Evolutionary conservation across 2,797 vertebrate species (phyloP).

Genomic region (Trachops cirrhosus): DNA sequence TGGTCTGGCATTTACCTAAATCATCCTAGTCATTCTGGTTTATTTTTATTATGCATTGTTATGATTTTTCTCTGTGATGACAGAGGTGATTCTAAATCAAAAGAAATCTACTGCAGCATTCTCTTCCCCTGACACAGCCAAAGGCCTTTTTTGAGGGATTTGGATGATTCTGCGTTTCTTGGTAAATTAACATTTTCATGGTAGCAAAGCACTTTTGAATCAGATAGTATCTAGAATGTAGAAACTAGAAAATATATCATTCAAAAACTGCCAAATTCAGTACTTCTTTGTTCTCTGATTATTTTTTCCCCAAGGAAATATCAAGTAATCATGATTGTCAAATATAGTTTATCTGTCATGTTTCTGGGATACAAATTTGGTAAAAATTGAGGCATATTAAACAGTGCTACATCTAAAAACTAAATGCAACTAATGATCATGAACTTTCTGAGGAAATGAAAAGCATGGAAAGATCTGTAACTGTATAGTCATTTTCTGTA

Average conservation of each 20-base stretch:
- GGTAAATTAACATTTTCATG: conserved; percentile 9
- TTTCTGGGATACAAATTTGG: background rate
- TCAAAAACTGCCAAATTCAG: conserved; percentile 34
- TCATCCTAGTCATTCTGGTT: conserved; percentile 38
- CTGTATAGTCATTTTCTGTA: background rate
- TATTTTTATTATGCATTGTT: conserved; percentile 36
- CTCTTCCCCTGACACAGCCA: background rate
- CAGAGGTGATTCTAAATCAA: conserved; percentile 37
- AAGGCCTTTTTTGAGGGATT: conserved; percentile 42
- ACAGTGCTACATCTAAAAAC: background rate
- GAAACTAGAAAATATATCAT: conserved; percentile 1
- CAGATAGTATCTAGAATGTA: conserved; percentile 34
- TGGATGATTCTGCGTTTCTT: conserved; percentile 50
- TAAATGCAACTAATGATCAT: background rate
- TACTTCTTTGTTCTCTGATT: background rate
- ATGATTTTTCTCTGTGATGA: background rate
- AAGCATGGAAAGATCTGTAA: background rate
- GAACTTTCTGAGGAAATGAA: background rate
- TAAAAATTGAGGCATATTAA: background rate
- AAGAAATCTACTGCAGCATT: background rate
- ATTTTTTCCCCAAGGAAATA: background rate
- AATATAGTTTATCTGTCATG: background rate
- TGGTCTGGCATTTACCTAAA: conserved; percentile 56
- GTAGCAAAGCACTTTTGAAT: conserved; percentile 45
- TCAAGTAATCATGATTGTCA: background rate